These are phyloP conservation scores for Chaetophractus vellerosus DNA, from an alignment of 2,797 vertebrate genomes.

Conservation along the genomic window DNA sequence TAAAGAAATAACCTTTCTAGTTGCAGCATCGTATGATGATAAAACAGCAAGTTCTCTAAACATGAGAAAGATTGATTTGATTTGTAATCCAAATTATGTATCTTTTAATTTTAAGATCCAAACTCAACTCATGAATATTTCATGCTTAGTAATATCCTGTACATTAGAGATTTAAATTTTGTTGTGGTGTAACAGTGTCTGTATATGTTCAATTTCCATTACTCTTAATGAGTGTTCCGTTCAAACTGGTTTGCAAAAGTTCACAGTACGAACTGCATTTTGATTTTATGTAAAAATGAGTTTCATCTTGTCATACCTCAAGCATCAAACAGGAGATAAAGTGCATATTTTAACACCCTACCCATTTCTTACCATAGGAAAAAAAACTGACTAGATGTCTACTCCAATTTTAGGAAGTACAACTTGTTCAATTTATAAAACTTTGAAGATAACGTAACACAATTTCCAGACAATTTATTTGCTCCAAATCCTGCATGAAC, in stretches of 20 bases:
- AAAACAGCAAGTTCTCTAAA: conserved; percentile 64
- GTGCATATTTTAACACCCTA: conserved; percentile 69
- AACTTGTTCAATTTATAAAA: conserved; percentile 82
- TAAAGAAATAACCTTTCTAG: conserved; percentile 35
- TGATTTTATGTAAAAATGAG: conserved; percentile 77
- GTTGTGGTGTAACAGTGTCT: conserved; percentile 76
- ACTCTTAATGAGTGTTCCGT: conserved; percentile 77
- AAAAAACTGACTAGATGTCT: conserved; percentile 72
- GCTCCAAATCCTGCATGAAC: conserved; percentile 65
- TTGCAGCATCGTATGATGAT: conserved; percentile 55
- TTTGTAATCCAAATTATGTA: conserved; percentile 80
- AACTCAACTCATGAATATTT: conserved; percentile 80
- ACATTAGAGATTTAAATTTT: conserved; percentile 82
- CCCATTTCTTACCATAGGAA: conserved; percentile 60
- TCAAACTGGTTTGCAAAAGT: conserved; percentile 73
- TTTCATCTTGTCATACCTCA: conserved; percentile 56
- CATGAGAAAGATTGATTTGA: conserved; percentile 66
- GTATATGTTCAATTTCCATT: conserved; percentile 81
- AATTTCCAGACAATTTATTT: conserved; percentile 81
- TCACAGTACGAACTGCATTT: conserved; percentile 68
- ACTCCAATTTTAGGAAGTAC: conserved; percentile 78
- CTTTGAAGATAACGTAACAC: conserved; percentile 76
- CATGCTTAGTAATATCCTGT: conserved; percentile 70
- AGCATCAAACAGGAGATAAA: conserved; percentile 66
- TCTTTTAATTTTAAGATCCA: conserved; percentile 80